Base-by-base conservation (phyloP, 2,113 vertebrate genomes). In the Miniopterus natalensis region DNA sequence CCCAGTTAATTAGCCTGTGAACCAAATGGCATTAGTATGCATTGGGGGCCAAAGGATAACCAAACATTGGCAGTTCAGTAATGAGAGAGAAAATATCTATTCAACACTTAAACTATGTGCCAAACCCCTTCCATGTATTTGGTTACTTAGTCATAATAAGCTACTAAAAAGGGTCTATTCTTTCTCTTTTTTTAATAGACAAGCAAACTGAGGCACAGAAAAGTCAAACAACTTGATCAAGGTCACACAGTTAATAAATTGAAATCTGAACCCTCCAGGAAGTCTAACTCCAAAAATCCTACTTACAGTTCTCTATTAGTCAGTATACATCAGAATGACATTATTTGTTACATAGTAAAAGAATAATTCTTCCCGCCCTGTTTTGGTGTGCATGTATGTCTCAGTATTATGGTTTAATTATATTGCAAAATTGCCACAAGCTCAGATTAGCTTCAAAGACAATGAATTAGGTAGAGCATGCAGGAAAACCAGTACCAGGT, bases 391-490 rank as follows among this genome's bases (percentile, higher is more conserved):
- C 1, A 31, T 23, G 55, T 53, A 61, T 51, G 10, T 36, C 66
- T 85, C 85, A n/a, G 25, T 94, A 23, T 20, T 88, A 68, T 23
- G 10, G 93, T 85, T 80, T 61, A 29, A 85, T 90, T 80, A 78
- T 36, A 20, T 59, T 40, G 18, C 36, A 94, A 88, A 93, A 86
- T 84, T 73, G 53, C 23, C 51, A 68, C 68, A 92, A n/a, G 2
- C 94, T 92, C 61, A 59, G 40, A 88, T 88, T 83, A 95, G 18
- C 55, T 88, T 84, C 12, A 66, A 96, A 95, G 84, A 96, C 36
- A 87, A 74, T 53, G 53, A 94, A 91, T 88, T 57, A 57, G 1
- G 7, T 29, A 57, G n/a, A 87, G 66, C n/a, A 42, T 57, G 85
- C 59, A 88, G 49, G 61, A 74, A 57, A 94, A 27, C 17, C 8